Evolutionary conservation across 2,113 vertebrate species (phyloP).

Genomic region (Rattus norvegicus): DNA sequence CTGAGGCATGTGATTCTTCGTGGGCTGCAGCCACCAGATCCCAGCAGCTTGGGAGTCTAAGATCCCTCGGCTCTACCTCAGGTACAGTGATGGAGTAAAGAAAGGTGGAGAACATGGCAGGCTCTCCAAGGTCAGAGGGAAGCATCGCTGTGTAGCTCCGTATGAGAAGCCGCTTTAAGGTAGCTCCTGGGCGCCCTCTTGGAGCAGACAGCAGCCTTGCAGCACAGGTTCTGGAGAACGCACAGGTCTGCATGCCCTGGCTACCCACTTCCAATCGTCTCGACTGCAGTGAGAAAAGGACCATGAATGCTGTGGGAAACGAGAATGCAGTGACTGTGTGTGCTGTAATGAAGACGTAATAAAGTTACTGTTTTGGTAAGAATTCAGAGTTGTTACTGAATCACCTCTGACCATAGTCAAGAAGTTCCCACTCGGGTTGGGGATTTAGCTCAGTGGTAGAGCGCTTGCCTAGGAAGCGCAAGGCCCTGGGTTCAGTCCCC

Average conservation of each 20-base stretch:
- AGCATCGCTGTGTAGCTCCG: neutral
- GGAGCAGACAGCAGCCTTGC: neutral
- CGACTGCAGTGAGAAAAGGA: neutral
- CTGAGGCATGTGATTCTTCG: neutral
- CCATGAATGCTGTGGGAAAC: neutral
- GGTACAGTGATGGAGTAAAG: neutral
- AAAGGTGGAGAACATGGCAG: neutral
- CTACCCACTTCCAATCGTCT: no score
- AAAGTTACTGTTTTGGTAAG: neutral
- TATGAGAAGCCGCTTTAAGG: no score
- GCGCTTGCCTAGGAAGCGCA: no score
- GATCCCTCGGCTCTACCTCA: neutral
- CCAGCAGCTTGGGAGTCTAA: neutral
- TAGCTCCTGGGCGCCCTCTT: neutral
- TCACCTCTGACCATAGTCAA: rapidly evolving
- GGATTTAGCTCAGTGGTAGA: no score
- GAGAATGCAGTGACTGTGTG: no score
- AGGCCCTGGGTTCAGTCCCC: no score
- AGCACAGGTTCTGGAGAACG: neutral
- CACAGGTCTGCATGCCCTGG: neutral
- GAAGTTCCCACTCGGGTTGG: neutral
- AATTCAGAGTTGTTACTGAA: neutral
- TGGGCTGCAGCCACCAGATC: neutral
- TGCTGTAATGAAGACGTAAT: neutral
- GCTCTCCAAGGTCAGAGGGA: neutral